Evolutionary conservation across 2,113 vertebrate species (phyloP).

Genomic region (Cinclus cinclus): DNA sequence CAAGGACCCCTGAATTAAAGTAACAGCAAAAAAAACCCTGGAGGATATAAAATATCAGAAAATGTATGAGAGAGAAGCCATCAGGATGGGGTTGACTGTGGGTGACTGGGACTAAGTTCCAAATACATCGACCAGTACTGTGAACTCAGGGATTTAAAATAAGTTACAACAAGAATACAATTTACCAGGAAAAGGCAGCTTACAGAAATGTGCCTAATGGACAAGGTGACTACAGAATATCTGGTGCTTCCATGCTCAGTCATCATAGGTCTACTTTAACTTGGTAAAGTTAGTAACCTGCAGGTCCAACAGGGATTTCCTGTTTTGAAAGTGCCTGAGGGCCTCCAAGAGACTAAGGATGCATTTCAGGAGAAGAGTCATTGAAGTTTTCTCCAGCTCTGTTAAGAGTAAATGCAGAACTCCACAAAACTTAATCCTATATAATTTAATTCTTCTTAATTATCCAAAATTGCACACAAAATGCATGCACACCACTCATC

Average conservation of each 20-base stretch:
- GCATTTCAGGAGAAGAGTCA: neutral
- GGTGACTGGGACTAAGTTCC: neutral
- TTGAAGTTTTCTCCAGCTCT: neutral
- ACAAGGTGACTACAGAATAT: neutral
- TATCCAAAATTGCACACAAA: neutral
- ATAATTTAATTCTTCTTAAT: neutral
- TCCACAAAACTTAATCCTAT: neutral
- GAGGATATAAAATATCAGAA: neutral
- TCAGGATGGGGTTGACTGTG: neutral
- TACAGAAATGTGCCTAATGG: neutral
- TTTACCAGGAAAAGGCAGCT: neutral
- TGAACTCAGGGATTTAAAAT: neutral
- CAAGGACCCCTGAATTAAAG: neutral
- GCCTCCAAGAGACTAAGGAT: neutral
- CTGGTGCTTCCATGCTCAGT: neutral
- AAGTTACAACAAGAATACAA: neutral
- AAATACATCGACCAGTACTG: neutral
- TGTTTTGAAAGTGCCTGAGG: neutral
- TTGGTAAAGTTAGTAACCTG: neutral
- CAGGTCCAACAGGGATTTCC: neutral
- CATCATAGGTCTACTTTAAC: neutral
- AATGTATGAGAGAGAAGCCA: neutral
- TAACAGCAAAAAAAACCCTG: neutral
- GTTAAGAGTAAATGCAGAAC: neutral
- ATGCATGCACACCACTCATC: neutral